These are phyloP conservation scores for Ashinkailepas kermadecensis DNA, from an alignment of 2,888 invertebrate species.

Conservation along the genomic window DNA sequence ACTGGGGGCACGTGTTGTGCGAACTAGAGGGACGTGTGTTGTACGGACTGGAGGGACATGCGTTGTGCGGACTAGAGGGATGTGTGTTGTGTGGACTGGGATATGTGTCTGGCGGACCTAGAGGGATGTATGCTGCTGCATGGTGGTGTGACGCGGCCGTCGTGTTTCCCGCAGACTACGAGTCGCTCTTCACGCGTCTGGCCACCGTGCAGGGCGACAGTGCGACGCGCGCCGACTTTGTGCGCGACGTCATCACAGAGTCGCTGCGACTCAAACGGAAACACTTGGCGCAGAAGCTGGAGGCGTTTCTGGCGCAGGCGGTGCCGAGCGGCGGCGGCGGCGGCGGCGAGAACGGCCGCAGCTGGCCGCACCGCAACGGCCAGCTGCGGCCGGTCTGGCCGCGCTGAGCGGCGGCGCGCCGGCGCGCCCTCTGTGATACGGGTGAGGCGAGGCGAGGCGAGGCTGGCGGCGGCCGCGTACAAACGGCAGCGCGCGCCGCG, in stretches of 20 bases:
- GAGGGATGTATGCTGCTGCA: too few relatives aligned
- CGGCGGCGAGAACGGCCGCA: neutral
- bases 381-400: slow-evolving; percentile 24
- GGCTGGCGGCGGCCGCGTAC: neutral
- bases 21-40: too few relatives aligned
- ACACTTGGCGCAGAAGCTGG: slow-evolving; percentile 31
- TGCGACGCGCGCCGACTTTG: slow-evolving; percentile 29
- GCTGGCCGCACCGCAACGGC: slow-evolving; percentile 7
- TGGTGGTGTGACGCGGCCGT: too few relatives aligned
- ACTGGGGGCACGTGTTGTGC: too few relatives aligned
- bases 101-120: too few relatives aligned
- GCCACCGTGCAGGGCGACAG: slow-evolving; percentile 30
- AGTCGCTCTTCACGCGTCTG: slow-evolving; percentile 7
- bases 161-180: neutral
- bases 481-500: neutral
- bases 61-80: too few relatives aligned
- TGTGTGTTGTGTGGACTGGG: too few relatives aligned
- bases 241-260: slow-evolving; percentile 33
- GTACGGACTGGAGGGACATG: too few relatives aligned
- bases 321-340: slow-evolving; percentile 25
- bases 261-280: slow-evolving; percentile 33
- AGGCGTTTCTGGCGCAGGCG: slow-evolving; percentile 29
- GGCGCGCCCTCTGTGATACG: slow-evolving; percentile 8
- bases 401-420: slow-evolving; percentile 29
- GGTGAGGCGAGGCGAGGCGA: neutral